Conservation (phyloP, 2,113 vertebrate genomes). For the Lepus europaeus region DNA sequence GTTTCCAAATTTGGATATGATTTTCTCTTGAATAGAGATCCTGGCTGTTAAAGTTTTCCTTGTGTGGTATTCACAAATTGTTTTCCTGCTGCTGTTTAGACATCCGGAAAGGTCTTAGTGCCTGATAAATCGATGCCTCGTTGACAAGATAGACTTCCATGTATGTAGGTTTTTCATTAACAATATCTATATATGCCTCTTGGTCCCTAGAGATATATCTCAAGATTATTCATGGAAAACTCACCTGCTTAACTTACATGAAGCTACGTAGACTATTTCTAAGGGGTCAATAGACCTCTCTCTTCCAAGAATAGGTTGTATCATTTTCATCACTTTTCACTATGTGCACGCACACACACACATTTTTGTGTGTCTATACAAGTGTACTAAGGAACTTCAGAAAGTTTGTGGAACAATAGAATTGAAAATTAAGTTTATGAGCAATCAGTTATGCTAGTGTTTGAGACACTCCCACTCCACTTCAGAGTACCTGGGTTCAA, state of each 20-base stretch:
- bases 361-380: background rate
- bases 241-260: background rate
- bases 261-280: background rate
- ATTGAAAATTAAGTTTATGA: no score
- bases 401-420: no score
- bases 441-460: no score
- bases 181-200: no score
- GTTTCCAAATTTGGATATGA: slow-evolving; percentile 13
- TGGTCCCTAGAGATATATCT: background rate
- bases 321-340: background rate
- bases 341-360: background rate
- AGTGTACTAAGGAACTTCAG: no score
- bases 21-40: background rate
- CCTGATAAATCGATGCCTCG: background rate
- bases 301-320: background rate
- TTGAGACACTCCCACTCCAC: no score
- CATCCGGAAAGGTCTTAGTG: background rate
- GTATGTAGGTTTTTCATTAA: background rate
- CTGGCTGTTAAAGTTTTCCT: background rate
- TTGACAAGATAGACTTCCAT: background rate
- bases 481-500: no score
- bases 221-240: background rate
- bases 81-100: background rate
- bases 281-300: background rate
- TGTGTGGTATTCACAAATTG: background rate